Conservation (phyloP, 2,797 vertebrate genomes). For the Tauraco hartlaubi region DNA sequence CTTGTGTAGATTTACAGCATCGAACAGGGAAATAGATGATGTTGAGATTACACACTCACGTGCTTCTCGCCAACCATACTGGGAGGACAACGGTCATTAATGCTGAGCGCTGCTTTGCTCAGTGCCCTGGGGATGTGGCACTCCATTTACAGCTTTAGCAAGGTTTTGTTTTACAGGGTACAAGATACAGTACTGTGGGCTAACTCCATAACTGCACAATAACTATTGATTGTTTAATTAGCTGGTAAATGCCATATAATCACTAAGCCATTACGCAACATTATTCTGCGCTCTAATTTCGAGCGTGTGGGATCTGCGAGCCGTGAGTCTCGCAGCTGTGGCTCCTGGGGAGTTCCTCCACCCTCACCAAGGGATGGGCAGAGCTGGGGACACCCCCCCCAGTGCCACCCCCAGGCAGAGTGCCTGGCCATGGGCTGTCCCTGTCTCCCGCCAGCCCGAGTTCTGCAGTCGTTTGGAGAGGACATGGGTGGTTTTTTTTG, state of each 20-base stretch:
- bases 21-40: background rate
- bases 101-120: background rate
- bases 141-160: slow-evolving; percentile 1
- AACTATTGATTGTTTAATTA: slow-evolving; percentile 74
- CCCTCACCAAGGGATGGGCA: background rate
- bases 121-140: background rate
- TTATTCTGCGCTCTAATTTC: background rate
- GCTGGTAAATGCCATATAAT: slow-evolving; percentile 61
- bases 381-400: background rate
- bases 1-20: background rate
- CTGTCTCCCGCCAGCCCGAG: background rate
- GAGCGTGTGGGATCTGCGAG: background rate
- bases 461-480: background rate
- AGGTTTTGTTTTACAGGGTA: slow-evolving; percentile 32
- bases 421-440: background rate
- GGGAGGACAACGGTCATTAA: background rate
- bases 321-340: background rate
- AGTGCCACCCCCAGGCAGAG: background rate
- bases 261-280: background rate
- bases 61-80: background rate
- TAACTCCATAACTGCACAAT: slow-evolving; percentile 43
- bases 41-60: background rate
- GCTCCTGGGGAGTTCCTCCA: background rate
- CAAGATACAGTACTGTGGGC: background rate
- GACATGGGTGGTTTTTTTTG: rapidly evolving